phyloP scores from a whole-genome alignment of 2,888 invertebrate genomes.

The Latrodectus elegans region DNA sequence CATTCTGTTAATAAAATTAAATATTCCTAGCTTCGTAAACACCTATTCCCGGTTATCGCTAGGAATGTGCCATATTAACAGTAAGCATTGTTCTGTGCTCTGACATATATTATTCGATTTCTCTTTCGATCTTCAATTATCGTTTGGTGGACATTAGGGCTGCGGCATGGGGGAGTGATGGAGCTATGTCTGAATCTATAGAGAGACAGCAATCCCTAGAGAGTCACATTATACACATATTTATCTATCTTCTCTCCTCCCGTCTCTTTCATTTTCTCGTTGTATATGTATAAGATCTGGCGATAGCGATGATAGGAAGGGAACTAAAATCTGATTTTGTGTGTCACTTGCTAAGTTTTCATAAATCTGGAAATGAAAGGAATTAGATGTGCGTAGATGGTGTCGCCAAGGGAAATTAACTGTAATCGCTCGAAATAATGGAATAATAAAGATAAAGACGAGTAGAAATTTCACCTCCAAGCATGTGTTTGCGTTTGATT shows the following conservation, averaged over 20 bases:
- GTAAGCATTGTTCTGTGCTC: neutral
- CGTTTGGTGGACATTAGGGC: conserved; percentile 21
- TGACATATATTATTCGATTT: conserved; percentile 41
- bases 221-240: conserved; percentile 24
- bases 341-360: conserved; percentile 27
- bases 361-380: conserved; percentile 22
- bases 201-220: conserved; percentile 13
- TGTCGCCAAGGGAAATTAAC: conserved; percentile 47
- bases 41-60: neutral
- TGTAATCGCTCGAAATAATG: conserved; percentile 33
- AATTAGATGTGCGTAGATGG: conserved; percentile 11
- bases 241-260: conserved; percentile 9
- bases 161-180: neutral
- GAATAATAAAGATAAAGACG: neutral
- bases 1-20: conserved; percentile 22
- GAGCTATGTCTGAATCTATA: conserved; percentile 14
- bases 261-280: no score
- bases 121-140: conserved; percentile 26
- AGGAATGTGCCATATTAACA: neutral
- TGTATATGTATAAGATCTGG: no score
- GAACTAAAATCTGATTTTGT: conserved; percentile 40
- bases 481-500: no score
- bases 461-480: no score
- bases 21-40: neutral
- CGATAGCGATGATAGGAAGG: conserved; percentile 6